These are phyloP conservation scores for Gortyna flavago DNA, from an alignment of 2,888 invertebrate genomes.

Conservation along the genomic window DNA sequence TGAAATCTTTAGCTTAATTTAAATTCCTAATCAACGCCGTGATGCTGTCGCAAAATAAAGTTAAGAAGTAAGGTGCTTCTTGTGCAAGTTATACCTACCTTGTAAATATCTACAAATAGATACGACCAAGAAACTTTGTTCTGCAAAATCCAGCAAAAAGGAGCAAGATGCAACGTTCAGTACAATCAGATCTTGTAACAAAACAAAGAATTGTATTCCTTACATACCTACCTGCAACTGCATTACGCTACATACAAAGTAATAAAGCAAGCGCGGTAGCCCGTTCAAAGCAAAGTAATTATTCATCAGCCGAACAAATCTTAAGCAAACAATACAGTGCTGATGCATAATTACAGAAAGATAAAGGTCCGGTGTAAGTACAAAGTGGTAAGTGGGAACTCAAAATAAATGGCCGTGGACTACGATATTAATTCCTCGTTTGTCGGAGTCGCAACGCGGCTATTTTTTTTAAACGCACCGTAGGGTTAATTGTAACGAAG, in stretches of 20 bases:
- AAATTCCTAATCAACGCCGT: neutral
- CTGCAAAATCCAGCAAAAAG: constrained; percentile 7
- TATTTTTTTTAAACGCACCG: constrained; percentile 79
- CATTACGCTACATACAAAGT: constrained; percentile 63
- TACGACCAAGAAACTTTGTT: neutral
- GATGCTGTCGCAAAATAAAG: neutral
- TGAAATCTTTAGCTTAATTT: neutral
- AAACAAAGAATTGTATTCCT: constrained; percentile 58
- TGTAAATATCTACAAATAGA: neutral
- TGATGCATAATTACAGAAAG: constrained; percentile 83
- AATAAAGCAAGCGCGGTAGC: constrained; percentile 70
- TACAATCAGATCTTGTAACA: constrained; percentile 51
- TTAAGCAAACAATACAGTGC: constrained; percentile 83
- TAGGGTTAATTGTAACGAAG: constrained; percentile 83
- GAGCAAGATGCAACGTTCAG: constrained; percentile 31
- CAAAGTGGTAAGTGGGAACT: constrained; percentile 83
- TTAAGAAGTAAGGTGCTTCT: neutral
- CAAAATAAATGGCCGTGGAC: constrained; percentile 81
- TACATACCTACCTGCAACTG: constrained; percentile 62
- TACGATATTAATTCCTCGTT: constrained; percentile 87
- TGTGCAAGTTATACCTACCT: neutral
- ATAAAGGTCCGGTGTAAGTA: constrained; percentile 78
- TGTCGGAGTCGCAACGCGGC: constrained; percentile 79
- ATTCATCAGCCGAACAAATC: constrained; percentile 78
- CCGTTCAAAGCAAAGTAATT: constrained; percentile 69